phyloP scores from a whole-genome alignment of 2,113 vertebrate species.

The Brachyhypopomus occidentalis region DNA sequence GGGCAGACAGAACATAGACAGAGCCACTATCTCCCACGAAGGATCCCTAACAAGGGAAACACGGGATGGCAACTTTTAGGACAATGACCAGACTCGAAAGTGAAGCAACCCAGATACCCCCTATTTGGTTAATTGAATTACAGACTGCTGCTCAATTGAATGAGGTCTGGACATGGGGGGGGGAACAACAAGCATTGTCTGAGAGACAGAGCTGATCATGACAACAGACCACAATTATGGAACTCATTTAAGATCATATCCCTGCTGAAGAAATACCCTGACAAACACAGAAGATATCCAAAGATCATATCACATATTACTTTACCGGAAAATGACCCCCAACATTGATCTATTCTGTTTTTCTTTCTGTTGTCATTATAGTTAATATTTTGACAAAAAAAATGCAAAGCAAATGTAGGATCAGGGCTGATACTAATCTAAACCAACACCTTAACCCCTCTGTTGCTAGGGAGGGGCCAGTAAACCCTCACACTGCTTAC shows the following conservation, averaged over 20 bases:
- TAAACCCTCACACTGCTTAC: slow-evolving; percentile 70
- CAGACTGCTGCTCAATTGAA: slow-evolving; percentile 65
- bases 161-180: slow-evolving; percentile 66
- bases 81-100: slow-evolving; percentile 66
- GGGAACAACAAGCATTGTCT: slow-evolving; percentile 48
- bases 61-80: slow-evolving; percentile 46
- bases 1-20: slow-evolving; percentile 57
- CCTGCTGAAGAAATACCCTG: not conserved
- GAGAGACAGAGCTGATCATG: not conserved
- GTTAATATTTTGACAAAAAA: too few species aligned
- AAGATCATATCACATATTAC: not conserved
- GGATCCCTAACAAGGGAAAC: slow-evolving; percentile 32
- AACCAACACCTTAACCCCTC: slow-evolving; percentile 38
- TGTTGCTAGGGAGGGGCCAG: slow-evolving; percentile 70
- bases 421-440: slow-evolving; percentile 37
- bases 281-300: not conserved
- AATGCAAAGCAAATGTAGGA: not conserved
- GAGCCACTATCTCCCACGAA: slow-evolving; percentile 50
- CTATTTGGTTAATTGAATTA: slow-evolving; percentile 70
- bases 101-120: slow-evolving; percentile 66
- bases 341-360: not conserved
- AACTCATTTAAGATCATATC: slow-evolving; percentile 10
- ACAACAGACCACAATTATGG: slow-evolving; percentile 36
- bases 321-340: not conserved
- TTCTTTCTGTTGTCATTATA: not conserved